Conservation (phyloP, 2,113 vertebrate genomes). For the Siniperca knerii region DNA sequence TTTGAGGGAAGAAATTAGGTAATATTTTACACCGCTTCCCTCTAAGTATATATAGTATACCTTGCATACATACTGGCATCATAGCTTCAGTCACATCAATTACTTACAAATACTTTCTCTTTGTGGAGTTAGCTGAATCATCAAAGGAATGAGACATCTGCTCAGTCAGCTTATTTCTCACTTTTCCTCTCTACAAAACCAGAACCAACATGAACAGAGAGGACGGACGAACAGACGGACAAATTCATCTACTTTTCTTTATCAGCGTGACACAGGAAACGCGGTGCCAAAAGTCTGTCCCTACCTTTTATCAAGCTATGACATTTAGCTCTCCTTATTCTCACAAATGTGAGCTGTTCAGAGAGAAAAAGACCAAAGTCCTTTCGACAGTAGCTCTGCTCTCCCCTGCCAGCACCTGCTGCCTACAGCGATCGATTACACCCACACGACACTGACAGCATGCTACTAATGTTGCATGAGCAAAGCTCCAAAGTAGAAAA, state of each 20-base stretch:
- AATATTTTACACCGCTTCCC: background rate
- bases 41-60: background rate
- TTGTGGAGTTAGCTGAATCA: conserved; percentile 4
- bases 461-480: conserved; percentile 4
- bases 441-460: conserved; percentile 27
- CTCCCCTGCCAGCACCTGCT: conserved; percentile 46
- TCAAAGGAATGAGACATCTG: conserved; percentile 23
- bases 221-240: background rate
- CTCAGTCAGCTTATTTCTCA: conserved; percentile 18
- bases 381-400: conserved; percentile 25
- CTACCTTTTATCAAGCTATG: conserved; percentile 45
- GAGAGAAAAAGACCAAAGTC: conserved; percentile 50
- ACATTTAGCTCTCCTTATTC: conserved; percentile 58
- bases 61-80: background rate
- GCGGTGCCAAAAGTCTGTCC: background rate
- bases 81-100: conserved; percentile 13
- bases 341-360: conserved; percentile 47
- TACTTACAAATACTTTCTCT: background rate
- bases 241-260: conserved; percentile 42
- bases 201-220: background rate
- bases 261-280: conserved; percentile 23
- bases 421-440: conserved; percentile 54
- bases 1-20: background rate
- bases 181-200: background rate
- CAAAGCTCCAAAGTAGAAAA: background rate